Base-by-base conservation (phyloP, 2,797 vertebrate genomes). In the Menidia menidia region DNA sequence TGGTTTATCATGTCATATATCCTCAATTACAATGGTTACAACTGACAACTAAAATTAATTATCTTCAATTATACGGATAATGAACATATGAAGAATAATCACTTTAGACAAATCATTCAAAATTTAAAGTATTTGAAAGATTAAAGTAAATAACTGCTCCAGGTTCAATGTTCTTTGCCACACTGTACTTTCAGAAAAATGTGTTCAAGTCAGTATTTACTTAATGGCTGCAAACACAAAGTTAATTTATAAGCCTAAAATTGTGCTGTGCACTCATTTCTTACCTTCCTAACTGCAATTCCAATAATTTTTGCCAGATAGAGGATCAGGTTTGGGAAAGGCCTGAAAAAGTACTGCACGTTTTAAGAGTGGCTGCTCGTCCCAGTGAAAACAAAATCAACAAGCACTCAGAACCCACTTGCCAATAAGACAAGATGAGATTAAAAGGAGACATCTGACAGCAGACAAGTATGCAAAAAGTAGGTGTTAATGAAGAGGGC, bases 401-500 rank as follows among this genome's bases (percentile, higher is more conserved):
- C 83, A 77, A 70, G 54, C 72, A 64, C 69, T 83, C 64, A 50
- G 64, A 90, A 85, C 71, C 55, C 52, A 87, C 85, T 73, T 71
- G 64, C 62, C 62, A 76, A 71, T 72, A 75, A 71, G 72, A 75
- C 71, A 73, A 71, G 81, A 73, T 12, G 18, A 75, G 78, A 73
- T 67, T 56, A 67, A 86, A 39, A 75, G 65, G 54, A 81, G 75
- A 50, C 61, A 66, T 75, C 77, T 86, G 81, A 88, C 71, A 80
- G 81, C 66, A 71, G 83, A 85, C 70, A 66, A 83, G 81, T 85
- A 72, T 80, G 85, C 79, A 77, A 77, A 85, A 81, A 90, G 88
- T 60, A 80, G 81, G 76, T 63, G 73, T 71, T 90, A 88, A 93
- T 93, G 80, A 93, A 93, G 92, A 85, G 83, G 88, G 91, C 86